These are phyloP conservation scores for Malacosoma neustria DNA, from an alignment of 2,888 invertebrate species.

Conservation along the genomic window DNA sequence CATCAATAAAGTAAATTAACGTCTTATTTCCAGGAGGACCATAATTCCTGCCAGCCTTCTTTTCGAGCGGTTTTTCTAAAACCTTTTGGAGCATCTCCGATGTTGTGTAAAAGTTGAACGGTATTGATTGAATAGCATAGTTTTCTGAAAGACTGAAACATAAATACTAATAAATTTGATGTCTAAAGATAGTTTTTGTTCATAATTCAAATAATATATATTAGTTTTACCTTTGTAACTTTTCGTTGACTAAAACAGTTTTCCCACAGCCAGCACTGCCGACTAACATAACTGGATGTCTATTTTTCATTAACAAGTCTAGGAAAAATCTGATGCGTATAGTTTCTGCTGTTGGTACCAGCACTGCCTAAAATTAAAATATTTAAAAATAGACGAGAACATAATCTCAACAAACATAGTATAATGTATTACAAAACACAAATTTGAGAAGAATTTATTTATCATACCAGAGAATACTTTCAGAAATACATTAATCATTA, in stretches of 20 bases:
- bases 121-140: slow-evolving; percentile 92
- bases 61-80: slow-evolving; percentile 94
- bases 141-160: slow-evolving; percentile 81
- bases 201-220: too few species aligned
- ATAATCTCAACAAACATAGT: background rate
- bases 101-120: slow-evolving; percentile 97
- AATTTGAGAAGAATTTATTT: too few species aligned
- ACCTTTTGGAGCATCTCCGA: slow-evolving; percentile 96
- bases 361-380: slow-evolving; percentile 78
- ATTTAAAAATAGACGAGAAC: slow-evolving; percentile 1
- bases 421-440: too few species aligned
- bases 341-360: slow-evolving; percentile 96
- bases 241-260: slow-evolving; percentile 87
- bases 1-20: slow-evolving; percentile 95
- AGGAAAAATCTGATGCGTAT: slow-evolving; percentile 92
- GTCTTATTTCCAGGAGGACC: slow-evolving; percentile 97
- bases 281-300: slow-evolving; percentile 95
- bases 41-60: slow-evolving; percentile 96
- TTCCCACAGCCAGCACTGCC: slow-evolving; percentile 96
- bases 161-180: slow-evolving; percentile 12
- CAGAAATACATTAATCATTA: too few species aligned
- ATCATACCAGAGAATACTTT: too few species aligned
- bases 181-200: too few species aligned
- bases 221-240: slow-evolving; percentile 72
- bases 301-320: slow-evolving; percentile 90